Evolutionary conservation across 2,797 vertebrate species (phyloP).

Genomic region (Propithecus perrieri): DNA sequence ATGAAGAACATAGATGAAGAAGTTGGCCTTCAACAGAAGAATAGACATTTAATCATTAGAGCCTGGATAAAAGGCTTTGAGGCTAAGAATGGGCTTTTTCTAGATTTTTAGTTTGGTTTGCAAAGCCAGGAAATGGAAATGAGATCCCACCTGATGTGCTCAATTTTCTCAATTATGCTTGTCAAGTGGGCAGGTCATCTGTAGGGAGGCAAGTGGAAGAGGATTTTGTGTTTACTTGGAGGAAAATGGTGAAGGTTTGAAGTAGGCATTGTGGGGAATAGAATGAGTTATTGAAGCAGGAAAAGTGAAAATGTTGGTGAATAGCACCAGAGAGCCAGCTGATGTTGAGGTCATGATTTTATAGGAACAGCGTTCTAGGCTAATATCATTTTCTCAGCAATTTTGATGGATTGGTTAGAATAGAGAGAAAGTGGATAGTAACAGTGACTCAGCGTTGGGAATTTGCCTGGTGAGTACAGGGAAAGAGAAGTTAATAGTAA

Average conservation of each 20-base stretch:
- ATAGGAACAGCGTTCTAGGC: background rate
- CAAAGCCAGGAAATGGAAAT: background rate
- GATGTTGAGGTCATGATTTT: background rate
- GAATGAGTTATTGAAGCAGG: background rate
- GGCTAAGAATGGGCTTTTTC: background rate
- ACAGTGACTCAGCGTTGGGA: background rate
- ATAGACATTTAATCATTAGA: background rate
- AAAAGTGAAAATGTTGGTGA: background rate
- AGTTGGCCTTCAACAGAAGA: background rate
- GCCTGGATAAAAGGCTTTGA: background rate
- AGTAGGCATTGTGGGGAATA: background rate
- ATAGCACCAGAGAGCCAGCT: background rate
- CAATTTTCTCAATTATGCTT: conserved; percentile 7
- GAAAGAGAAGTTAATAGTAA: background rate
- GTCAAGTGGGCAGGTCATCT: background rate
- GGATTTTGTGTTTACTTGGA: background rate
- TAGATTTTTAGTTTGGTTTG: background rate
- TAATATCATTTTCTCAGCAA: background rate
- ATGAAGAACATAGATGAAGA: background rate
- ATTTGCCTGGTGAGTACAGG: background rate
- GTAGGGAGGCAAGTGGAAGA: background rate
- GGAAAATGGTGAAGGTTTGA: background rate
- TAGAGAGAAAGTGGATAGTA: background rate
- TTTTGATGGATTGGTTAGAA: background rate
- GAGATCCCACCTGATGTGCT: background rate